These are phyloP conservation scores for Trichomycterus rosablanca DNA, from an alignment of 2,113 vertebrate genomes.

Conservation along the genomic window DNA sequence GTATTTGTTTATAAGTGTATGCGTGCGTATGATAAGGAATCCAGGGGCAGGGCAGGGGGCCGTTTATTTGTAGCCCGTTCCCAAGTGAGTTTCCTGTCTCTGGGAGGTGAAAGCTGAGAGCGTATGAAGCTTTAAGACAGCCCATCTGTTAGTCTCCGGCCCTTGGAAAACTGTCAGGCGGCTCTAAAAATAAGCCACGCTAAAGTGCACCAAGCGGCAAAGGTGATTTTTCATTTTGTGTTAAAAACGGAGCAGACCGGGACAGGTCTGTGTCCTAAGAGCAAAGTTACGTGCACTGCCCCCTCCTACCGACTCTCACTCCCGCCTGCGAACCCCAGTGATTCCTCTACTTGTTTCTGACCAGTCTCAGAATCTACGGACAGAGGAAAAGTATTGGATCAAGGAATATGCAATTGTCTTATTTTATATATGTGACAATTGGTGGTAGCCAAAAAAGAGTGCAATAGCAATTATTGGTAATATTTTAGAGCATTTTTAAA, in stretches of 20 bases:
- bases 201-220: slow-evolving; percentile 79
- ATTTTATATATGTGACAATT: too few relatives aligned
- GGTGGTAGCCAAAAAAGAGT: too few relatives aligned
- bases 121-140: slow-evolving; percentile 93
- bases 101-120: slow-evolving; percentile 90
- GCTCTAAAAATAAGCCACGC: slow-evolving; percentile 88
- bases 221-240: slow-evolving; percentile 86
- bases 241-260: slow-evolving; percentile 63
- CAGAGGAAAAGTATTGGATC: not conserved
- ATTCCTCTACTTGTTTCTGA: slow-evolving; percentile 49
- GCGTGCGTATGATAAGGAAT: slow-evolving; percentile 38
- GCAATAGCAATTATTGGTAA: too few relatives aligned
- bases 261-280: slow-evolving; percentile 37
- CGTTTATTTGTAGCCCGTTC: slow-evolving; percentile 82
- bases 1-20: too few relatives aligned
- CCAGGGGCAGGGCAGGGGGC: slow-evolving; percentile 52
- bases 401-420: too few relatives aligned
- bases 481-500: too few relatives aligned
- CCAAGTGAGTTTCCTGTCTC: slow-evolving; percentile 89
- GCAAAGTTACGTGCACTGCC: slow-evolving; percentile 20
- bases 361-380: slow-evolving; percentile 5
- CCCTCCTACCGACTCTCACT: not conserved
- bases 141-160: slow-evolving; percentile 96
- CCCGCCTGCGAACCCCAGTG: slow-evolving; percentile 26
- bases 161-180: slow-evolving; percentile 89